Evolutionary conservation across 2,888 invertebrate genomes (phyloP).

Genomic region (Drosophila conformis): DNA sequence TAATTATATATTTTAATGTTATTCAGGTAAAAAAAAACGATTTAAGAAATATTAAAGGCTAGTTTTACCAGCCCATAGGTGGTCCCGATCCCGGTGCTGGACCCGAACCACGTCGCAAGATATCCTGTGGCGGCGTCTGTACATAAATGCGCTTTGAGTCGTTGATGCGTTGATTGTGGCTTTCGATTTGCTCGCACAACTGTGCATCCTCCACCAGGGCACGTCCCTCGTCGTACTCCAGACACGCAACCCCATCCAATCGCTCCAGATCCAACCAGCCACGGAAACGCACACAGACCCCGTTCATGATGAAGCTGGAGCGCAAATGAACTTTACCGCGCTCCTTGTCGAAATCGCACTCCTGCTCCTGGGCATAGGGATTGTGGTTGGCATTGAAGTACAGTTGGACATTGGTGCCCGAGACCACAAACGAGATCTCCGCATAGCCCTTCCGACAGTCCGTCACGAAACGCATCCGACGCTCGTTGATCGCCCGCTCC

Average conservation of each 20-base stretch:
- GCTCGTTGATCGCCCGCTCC: constrained; percentile 95
- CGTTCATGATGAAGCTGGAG: constrained; percentile 97
- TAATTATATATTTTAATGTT: neutral
- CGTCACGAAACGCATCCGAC: constrained; percentile 95
- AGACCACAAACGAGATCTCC: constrained; percentile 95
- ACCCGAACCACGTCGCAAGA: constrained; percentile 31
- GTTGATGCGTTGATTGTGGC: constrained; percentile 56
- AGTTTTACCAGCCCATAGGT: constrained; percentile 62
- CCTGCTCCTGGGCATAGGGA: constrained; percentile 89
- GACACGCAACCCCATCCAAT: constrained; percentile 95
- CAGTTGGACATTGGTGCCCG: constrained; percentile 97
- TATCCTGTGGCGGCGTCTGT: constrained; percentile 61
- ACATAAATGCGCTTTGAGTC: constrained; percentile 63
- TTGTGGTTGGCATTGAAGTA: constrained; percentile 88
- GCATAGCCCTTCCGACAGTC: constrained; percentile 97
- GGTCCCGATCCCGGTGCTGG: constrained; percentile 25
- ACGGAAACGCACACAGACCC: constrained; percentile 97
- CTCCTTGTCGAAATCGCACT: constrained; percentile 97
- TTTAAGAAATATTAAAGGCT: neutral
- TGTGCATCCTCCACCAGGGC: constrained; percentile 95
- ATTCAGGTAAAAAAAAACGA: neutral
- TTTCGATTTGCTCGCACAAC: constrained; percentile 86
- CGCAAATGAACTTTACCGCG: constrained; percentile 96
- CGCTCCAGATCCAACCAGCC: constrained; percentile 97
- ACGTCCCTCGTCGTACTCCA: constrained; percentile 95